A percentile compares a stretch with the other conserved stretches of the same genome.
Evolutionary conservation across 2,113 vertebrate genomes (phyloP).

Genomic region (Toxotes jaculatrix): DNA sequence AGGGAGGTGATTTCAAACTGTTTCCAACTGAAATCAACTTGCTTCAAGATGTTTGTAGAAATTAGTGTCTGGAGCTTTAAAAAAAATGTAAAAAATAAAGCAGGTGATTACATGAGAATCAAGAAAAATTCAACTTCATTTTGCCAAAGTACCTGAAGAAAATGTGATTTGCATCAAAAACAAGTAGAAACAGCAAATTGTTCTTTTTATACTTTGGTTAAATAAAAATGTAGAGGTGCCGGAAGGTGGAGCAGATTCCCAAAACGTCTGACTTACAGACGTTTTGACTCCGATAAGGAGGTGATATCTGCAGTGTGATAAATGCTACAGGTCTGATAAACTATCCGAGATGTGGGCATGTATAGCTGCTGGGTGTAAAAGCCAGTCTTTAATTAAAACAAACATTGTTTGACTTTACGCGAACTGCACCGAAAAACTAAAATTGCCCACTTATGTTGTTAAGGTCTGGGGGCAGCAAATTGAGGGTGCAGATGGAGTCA

Average conservation of each 20-base stretch:
- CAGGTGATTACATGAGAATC: too few species aligned
- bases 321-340: background rate
- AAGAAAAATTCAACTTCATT: background rate
- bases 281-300: background rate
- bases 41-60: too few species aligned
- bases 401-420: constrained; percentile 35
- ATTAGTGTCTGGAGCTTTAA: too few species aligned
- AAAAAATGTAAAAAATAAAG: too few species aligned
- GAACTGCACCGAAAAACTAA: constrained; percentile 41
- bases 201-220: background rate
- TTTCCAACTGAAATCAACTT: background rate
- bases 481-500: constrained; percentile 46
- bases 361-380: background rate
- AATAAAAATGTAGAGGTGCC: background rate
- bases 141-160: background rate
- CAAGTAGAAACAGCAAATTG: background rate
- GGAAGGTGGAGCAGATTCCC: too few species aligned
- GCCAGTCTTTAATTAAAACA: constrained; percentile 30
- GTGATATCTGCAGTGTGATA: background rate
- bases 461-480: constrained; percentile 59
- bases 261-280: background rate
- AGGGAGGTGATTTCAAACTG: background rate
- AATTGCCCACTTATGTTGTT: constrained; percentile 60
- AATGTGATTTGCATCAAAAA: too few species aligned
- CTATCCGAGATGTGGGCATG: background rate